Evolutionary conservation across 1,140 invertebrate genomes (phyloP).

Genomic region (Riptortus pedestris): DNA sequence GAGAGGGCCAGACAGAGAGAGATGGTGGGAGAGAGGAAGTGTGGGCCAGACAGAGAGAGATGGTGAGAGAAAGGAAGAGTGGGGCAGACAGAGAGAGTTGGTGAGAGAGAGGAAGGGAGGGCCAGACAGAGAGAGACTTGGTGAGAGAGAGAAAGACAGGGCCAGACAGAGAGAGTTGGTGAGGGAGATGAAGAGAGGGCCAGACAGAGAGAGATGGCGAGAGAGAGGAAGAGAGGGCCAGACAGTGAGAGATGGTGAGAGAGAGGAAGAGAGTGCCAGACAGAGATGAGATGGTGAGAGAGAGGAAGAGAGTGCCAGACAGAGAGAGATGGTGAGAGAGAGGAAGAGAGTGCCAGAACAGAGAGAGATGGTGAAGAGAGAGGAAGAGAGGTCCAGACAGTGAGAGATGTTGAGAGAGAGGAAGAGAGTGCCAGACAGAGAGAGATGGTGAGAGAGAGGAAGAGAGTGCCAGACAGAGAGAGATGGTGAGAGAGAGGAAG

Average conservation of each 20-base stretch:
- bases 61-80: too few species aligned
- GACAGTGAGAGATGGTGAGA: background rate
- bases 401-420: too few species aligned
- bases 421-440: background rate
- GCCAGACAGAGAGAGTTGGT: too few species aligned
- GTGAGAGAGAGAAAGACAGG: slow-evolving; percentile 1
- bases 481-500: too few species aligned
- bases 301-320: background rate
- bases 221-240: background rate
- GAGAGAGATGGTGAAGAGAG: too few species aligned
- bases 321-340: too few species aligned
- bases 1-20: background rate
- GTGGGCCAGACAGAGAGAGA: background rate
- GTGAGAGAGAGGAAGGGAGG: too few species aligned
- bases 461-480: background rate
- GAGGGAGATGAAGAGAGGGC: too few species aligned
- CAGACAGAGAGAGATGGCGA: too few species aligned
- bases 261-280: background rate
- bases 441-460: too few species aligned
- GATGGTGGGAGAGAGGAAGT: background rate
- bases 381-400: too few species aligned
- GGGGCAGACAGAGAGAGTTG: background rate
- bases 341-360: too few species aligned
- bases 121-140: background rate
- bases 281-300: background rate